Percentiles rank a stretch among this genome's conserved stretches.
Evolutionary conservation across 2,113 vertebrate species (phyloP).

Genomic region (Tinamus guttatus): DNA sequence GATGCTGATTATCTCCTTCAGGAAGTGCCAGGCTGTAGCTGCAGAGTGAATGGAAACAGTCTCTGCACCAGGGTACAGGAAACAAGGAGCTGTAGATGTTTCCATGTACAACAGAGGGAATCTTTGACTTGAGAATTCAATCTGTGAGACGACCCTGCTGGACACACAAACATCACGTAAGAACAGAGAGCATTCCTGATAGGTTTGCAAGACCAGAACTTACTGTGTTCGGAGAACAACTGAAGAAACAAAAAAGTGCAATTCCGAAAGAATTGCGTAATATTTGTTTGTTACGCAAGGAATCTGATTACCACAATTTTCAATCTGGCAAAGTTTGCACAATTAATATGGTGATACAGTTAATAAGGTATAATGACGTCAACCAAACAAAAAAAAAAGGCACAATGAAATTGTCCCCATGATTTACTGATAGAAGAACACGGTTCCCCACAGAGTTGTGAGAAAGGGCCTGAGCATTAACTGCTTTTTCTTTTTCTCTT

Average conservation of each 20-base stretch:
- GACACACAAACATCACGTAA: neutral
- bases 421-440: neutral
- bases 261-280: neutral
- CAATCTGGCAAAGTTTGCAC: neutral
- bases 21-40: neutral
- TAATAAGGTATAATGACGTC: neutral
- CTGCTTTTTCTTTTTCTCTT: neutral
- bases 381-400: neutral
- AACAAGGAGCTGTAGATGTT: neutral
- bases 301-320: slow-evolving; percentile 19
- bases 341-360: neutral
- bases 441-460: neutral
- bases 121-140: neutral
- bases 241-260: neutral
- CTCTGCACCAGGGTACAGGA: neutral
- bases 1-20: neutral
- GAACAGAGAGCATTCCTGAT: neutral
- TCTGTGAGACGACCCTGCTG: neutral
- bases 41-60: neutral
- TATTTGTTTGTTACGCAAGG: neutral
- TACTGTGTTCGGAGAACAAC: neutral
- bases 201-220: neutral
- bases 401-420: neutral
- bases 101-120: neutral
- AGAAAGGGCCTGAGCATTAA: neutral